Evolutionary conservation across 2,888 invertebrate species (phyloP).

Genomic region (Epirrhoe tristata): DNA sequence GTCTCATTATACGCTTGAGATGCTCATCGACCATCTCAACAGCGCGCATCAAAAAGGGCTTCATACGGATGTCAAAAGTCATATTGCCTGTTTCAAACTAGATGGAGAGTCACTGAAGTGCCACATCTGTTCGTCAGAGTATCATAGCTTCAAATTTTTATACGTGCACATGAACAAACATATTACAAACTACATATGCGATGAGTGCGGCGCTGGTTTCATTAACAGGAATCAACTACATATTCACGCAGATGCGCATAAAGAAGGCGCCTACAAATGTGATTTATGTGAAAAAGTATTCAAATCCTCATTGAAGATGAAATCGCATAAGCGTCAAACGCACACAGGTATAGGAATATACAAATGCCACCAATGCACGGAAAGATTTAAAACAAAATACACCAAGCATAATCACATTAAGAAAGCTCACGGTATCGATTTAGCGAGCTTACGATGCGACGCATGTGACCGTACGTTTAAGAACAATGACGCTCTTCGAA

Average conservation of each 20-base stretch:
- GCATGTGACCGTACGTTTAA: constrained; percentile 64
- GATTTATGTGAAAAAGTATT: constrained; percentile 32
- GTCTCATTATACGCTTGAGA: constrained; percentile 44
- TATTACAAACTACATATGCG: constrained; percentile 60
- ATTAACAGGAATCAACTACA: constrained; percentile 46
- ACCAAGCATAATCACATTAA: constrained; percentile 62
- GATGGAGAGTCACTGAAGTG: constrained; percentile 52
- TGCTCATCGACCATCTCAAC: constrained; percentile 54
- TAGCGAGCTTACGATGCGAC: constrained; percentile 58
- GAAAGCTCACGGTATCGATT: constrained; percentile 56
- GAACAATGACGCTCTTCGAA: constrained; percentile 55
- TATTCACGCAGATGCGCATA: constrained; percentile 58
- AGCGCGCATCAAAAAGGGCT: constrained; percentile 50
- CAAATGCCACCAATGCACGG: constrained; percentile 62
- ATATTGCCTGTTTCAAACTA: constrained; percentile 62
- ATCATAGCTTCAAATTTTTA: constrained; percentile 56
- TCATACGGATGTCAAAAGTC: constrained; percentile 50
- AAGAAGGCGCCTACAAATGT: constrained; percentile 51
- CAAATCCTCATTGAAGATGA: constrained; percentile 19
- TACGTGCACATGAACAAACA: constrained; percentile 64
- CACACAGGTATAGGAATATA: constrained; percentile 37
- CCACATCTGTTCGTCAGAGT: constrained; percentile 52
- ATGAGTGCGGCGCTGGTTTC: constrained; percentile 52
- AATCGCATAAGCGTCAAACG: constrained; percentile 22
- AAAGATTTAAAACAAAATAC: constrained; percentile 53